Evolutionary conservation across 2,113 vertebrate genomes (phyloP).

Genomic region (Phalacrocorax carbo): DNA sequence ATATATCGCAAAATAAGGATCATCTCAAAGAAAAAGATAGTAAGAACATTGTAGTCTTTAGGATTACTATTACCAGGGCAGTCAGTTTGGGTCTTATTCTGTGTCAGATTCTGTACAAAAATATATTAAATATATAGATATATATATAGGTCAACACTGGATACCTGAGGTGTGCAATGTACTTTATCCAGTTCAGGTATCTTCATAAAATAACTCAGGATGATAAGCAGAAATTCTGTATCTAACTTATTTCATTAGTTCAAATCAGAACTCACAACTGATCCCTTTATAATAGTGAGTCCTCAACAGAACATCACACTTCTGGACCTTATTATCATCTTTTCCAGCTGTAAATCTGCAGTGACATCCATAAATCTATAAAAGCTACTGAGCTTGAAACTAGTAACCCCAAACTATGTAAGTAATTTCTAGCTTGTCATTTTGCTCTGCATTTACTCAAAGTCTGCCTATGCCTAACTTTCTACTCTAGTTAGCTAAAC

Average conservation of each 20-base stretch:
- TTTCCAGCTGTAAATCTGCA: not conserved
- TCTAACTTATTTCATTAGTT: not conserved
- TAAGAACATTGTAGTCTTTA: not conserved
- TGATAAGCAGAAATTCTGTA: not conserved
- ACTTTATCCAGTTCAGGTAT: not conserved
- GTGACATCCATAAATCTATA: not conserved
- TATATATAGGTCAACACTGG: not conserved
- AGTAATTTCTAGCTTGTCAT: not conserved
- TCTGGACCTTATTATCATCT: not conserved
- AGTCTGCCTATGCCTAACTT: not conserved
- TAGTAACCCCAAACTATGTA: not conserved
- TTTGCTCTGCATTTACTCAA: not conserved
- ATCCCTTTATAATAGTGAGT: not conserved
- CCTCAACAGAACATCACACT: not conserved
- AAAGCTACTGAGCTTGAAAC: not conserved
- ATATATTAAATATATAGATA: not conserved
- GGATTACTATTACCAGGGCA: not conserved
- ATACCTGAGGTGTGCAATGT: not conserved
- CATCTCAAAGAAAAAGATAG: not conserved
- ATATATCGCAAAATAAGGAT: not conserved
- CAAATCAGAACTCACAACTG: not conserved
- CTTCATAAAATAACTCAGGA: not conserved
- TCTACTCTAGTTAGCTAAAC: not conserved
- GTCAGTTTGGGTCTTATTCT: not conserved
- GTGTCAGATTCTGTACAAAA: not conserved